Evolutionary conservation across 2,888 invertebrate genomes (phyloP).

Genomic region (Cataglyphis cursor): DNA sequence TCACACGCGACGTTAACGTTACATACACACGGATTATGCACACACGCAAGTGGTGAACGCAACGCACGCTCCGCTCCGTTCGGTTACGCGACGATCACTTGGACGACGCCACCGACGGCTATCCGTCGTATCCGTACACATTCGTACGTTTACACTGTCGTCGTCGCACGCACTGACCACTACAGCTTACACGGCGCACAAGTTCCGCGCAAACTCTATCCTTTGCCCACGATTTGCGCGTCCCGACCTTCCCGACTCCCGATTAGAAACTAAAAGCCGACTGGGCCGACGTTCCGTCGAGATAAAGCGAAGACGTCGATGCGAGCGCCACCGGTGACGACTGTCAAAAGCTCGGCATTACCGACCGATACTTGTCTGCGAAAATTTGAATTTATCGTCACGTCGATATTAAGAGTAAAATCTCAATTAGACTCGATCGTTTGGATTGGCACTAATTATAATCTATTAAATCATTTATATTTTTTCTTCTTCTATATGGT

Average conservation of each 20-base stretch:
- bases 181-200: constrained; percentile 20
- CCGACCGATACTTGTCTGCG: constrained; percentile 38
- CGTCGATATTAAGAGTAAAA: not conserved
- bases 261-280: not conserved
- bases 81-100: constrained; percentile 1
- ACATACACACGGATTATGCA: not conserved
- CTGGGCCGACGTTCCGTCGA: not conserved
- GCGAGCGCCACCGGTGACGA: constrained; percentile 21
- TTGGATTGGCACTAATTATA: not conserved
- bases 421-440: not conserved
- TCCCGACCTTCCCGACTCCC: not conserved
- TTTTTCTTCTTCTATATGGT: too few relatives aligned
- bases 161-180: constrained; percentile 60
- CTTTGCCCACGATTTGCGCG: not conserved
- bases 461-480: not conserved
- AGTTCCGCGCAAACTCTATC: constrained; percentile 1
- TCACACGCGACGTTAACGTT: constrained; percentile 36
- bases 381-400: not conserved
- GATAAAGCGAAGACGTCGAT: constrained; percentile 59
- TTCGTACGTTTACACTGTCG: constrained; percentile 39
- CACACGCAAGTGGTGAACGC: not conserved
- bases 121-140: not conserved
- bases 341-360: not conserved
- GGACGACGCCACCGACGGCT: constrained; percentile 39
- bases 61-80: not conserved